Base-by-base conservation (phyloP, 2,113 vertebrate species). In the Thermophis baileyi region DNA sequence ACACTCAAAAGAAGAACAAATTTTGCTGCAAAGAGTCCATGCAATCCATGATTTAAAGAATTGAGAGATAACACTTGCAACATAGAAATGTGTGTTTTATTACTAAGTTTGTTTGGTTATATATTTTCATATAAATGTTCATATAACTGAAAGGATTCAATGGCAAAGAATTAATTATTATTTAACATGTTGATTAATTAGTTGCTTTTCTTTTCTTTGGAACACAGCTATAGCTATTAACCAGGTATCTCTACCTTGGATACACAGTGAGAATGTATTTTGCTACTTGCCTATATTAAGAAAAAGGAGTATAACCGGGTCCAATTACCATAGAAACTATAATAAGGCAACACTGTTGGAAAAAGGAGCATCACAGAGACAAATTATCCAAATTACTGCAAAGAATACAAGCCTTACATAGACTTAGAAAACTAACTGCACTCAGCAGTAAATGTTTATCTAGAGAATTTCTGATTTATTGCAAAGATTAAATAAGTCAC, bases 401-500 rank as follows among this genome's bases (percentile, higher is more conserved):
- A n/a, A 93, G 35, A 40, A 94, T 16, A 93, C 16, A 55, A 49
- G 74, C 74, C 54, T 60, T 91, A 92, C 27, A 2, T 85, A 60
- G 51, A 95, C 49, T 22, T 6, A 95, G 90, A 54, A 20, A 0
- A 93, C 92, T 54, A 88, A 89, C 53, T 90, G 92, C 24, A 60
- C 46, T 89, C 88, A 60, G 91, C 35, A 60, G 47, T 92, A 96
- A 90, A 91, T 86, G 60, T 93, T 95, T 95, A 94, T 90, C 94
- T 89, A 40, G 54, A 95, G 87, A 94, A 81, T 40, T 93, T 93
- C 87, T 93, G 91, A 96, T 93, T 90, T 94, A 92, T 89, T 46
- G 63, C 46, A 89, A 57, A 94, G 91, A 96, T 96, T 96, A 96
- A 94, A 92, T 49, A 87, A 92, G 90, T 90, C 87, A 93, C 86